Conservation (phyloP, 37 sponge, comb jelly and placozoan genomes). For the Spongilla lacustris region DNA sequence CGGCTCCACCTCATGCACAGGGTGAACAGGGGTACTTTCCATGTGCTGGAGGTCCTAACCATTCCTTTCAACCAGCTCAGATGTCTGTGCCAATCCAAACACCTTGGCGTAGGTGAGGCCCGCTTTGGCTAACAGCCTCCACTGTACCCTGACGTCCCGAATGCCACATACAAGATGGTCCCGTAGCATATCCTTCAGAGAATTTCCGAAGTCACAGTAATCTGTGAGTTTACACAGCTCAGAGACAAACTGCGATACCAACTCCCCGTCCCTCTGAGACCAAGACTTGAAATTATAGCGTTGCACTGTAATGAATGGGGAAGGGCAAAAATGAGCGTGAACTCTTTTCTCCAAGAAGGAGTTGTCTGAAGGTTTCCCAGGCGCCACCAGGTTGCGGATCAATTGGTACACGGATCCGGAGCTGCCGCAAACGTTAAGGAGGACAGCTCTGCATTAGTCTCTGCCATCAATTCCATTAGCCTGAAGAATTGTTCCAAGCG, state of each 20-base stretch:
- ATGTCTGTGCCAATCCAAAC: not conserved
- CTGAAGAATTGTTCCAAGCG: slow-evolving; percentile 11
- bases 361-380: slow-evolving; percentile 9
- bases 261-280: slow-evolving; percentile 15
- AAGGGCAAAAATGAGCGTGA: slow-evolving; percentile 5
- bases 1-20: not conserved
- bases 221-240: slow-evolving; percentile 12
- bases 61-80: not conserved
- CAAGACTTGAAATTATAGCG: slow-evolving; percentile 16
- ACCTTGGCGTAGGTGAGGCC: slow-evolving; percentile 12
- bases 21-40: not conserved
- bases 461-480: not conserved
- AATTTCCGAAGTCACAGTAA: slow-evolving; percentile 15
- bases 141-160: slow-evolving; percentile 11
- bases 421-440: not conserved
- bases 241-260: slow-evolving; percentile 18
- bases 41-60: not conserved
- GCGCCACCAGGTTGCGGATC: slow-evolving; percentile 2
- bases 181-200: slow-evolving; percentile 26
- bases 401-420: not conserved
- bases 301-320: slow-evolving; percentile 16
- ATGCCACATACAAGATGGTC: slow-evolving; percentile 27
- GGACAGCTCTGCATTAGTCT: slow-evolving; percentile 8
- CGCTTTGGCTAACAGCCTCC: slow-evolving; percentile 4
- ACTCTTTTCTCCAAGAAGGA: not conserved